Conservation (phyloP, 1,140 invertebrate genomes). For the Tetramorium alpestre region DNA sequence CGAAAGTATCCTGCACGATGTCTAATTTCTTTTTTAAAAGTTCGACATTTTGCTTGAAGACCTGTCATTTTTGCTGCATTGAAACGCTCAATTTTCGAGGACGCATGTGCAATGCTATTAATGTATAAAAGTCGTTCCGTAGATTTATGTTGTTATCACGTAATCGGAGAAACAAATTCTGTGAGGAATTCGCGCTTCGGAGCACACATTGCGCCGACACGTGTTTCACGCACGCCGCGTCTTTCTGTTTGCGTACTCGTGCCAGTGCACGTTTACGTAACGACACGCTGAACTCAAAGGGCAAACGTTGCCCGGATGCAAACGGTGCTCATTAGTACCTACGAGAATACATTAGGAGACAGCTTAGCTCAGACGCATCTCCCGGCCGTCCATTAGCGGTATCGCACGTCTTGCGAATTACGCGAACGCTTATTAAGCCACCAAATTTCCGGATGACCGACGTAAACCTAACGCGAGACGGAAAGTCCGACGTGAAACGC, state of each 20-base stretch:
- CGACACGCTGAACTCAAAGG: conserved; percentile 69
- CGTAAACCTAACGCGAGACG: conserved; percentile 24
- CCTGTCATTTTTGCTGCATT: no score
- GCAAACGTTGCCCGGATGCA: conserved; percentile 70
- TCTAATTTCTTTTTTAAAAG: not conserved
- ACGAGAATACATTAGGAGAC: conserved; percentile 71
- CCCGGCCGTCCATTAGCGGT: conserved; percentile 68
- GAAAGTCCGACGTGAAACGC: conserved; percentile 55
- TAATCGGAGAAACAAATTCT: conserved; percentile 44
- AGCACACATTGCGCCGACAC: conserved; percentile 20
- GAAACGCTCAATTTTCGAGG: not conserved
- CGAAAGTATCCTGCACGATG: not conserved
- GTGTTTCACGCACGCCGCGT: conserved; percentile 25
- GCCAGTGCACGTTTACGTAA: conserved; percentile 61
- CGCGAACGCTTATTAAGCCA: conserved; percentile 68
- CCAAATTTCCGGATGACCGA: conserved; percentile 46
- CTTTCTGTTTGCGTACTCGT: conserved; percentile 28
- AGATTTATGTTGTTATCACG: not conserved
- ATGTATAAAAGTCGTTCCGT: not conserved
- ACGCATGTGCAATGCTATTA: no score
- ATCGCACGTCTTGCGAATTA: conserved; percentile 65
- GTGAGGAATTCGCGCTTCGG: conserved; percentile 35
- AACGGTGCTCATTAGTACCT: conserved; percentile 71
- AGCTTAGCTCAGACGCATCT: conserved; percentile 60
- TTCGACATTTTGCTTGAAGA: not conserved